A percentile compares a stretch with the other conserved stretches of the same genome.
Evolutionary conservation across 2,888 invertebrate genomes (phyloP).

Genomic region (Cylindroiulus punctatus): DNA sequence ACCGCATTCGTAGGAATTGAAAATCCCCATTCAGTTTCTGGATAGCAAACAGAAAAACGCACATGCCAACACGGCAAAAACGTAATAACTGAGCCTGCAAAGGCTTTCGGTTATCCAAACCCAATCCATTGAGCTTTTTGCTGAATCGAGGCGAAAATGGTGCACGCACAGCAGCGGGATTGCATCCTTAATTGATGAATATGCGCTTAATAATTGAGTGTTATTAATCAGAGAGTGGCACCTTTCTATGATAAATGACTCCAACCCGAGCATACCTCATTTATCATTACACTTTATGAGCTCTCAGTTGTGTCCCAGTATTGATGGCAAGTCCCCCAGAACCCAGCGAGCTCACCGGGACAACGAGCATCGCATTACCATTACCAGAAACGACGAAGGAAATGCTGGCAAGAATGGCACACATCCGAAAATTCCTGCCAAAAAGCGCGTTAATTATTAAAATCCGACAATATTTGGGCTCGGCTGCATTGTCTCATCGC

Average conservation of each 20-base stretch:
- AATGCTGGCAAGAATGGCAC: background rate
- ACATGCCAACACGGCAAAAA: background rate
- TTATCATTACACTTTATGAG: conserved; percentile 55
- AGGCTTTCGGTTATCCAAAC: conserved; percentile 41
- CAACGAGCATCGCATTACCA: background rate
- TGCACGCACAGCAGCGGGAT: background rate
- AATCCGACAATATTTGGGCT: conserved; percentile 48
- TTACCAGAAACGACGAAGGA: background rate
- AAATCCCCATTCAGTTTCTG: no score
- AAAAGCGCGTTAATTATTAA: conserved; percentile 47
- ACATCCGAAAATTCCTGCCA: conserved; percentile 20
- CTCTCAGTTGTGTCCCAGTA: conserved; percentile 26
- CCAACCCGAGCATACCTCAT: conserved; percentile 53
- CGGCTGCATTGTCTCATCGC: background rate
- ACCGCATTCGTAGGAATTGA: no score
- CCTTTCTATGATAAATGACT: conserved; percentile 58
- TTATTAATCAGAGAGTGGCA: conserved; percentile 58
- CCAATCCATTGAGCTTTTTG: conserved; percentile 2
- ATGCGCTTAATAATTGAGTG: conserved; percentile 57
- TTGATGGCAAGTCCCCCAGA: background rate
- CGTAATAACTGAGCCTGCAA: background rate
- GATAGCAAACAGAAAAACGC: no score
- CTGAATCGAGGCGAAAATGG: background rate
- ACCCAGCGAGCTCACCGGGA: background rate
- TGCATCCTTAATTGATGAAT: conserved; percentile 56